These are phyloP conservation scores for Leucophora obtusa DNA, from an alignment of 2,888 invertebrate species.

Conservation along the genomic window DNA sequence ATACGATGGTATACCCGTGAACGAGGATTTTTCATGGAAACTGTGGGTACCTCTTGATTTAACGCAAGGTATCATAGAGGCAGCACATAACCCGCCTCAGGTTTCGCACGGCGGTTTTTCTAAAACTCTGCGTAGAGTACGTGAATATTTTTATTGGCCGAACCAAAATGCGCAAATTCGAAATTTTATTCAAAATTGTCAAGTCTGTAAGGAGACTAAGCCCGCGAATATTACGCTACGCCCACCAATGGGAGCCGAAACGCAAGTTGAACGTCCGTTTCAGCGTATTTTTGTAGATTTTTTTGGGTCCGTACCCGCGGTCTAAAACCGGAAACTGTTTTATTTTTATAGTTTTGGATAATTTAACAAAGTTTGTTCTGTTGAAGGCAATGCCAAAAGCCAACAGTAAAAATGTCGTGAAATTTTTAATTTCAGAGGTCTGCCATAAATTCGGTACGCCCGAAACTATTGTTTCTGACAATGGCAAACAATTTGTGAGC, in stretches of 20 bases:
- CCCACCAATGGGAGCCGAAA: no score
- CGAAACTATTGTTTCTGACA: slow-evolving; percentile 5
- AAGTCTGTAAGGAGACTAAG: slow-evolving; percentile 7
- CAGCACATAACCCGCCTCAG: slow-evolving; percentile 23
- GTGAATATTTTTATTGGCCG: slow-evolving; percentile 27
- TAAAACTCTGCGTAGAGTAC: not conserved
- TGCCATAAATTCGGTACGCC: not conserved
- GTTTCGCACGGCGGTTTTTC: not conserved
- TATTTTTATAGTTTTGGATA: no score
- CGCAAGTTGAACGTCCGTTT: slow-evolving; percentile 9
- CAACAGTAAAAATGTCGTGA: no score
- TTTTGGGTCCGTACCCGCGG: not conserved
- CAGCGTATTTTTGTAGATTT: not conserved
- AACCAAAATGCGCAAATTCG: slow-evolving; percentile 13
- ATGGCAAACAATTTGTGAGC: slow-evolving; percentile 1
- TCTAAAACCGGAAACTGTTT: not conserved
- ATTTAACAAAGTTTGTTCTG: no score
- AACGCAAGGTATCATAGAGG: not conserved
- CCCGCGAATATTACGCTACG: slow-evolving; percentile 28
- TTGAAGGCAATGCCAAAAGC: not conserved
- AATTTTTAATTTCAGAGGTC: no score
- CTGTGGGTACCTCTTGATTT: not conserved
- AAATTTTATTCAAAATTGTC: not conserved
- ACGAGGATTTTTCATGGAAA: not conserved
- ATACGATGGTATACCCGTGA: not conserved